Conservation (phyloP, 2,888 invertebrate species). For the Bombyx huttoni region DNA sequence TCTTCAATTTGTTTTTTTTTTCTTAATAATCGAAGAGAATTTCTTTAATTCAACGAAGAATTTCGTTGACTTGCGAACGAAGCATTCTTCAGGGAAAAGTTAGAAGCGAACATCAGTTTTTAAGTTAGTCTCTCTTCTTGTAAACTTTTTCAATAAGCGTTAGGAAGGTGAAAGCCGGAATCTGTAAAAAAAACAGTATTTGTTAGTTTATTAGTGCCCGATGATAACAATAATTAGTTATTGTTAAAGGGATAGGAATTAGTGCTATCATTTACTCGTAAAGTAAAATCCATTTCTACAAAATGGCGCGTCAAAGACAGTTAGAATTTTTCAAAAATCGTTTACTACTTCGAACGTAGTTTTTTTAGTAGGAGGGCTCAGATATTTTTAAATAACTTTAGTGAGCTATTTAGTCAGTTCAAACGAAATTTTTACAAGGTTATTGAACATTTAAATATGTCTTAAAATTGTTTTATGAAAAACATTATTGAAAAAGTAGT, state of each 20-base stretch:
- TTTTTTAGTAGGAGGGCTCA: not conserved
- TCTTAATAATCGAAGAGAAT: constrained; percentile 10
- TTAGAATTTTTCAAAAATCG: not conserved
- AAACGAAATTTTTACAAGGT: not conserved
- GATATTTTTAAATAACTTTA: not conserved
- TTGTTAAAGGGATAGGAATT: constrained; percentile 21
- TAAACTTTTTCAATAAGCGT: constrained; percentile 34
- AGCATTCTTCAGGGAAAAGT: constrained; percentile 3
- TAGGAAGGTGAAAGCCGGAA: constrained; percentile 30
- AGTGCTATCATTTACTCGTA: constrained; percentile 7
- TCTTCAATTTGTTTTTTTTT: constrained; percentile 9
- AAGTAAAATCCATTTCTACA: too few species aligned
- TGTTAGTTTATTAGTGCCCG: constrained; percentile 56
- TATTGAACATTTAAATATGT: not conserved
- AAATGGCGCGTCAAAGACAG: not conserved
- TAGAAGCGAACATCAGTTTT: not conserved
- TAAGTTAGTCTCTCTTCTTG: constrained; percentile 18
- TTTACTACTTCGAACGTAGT: not conserved
- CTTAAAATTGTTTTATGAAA: not conserved
- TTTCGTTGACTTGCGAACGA: constrained; percentile 14
- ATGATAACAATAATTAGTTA: constrained; percentile 29
- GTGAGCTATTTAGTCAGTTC: not conserved
- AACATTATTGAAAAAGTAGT: too few species aligned
- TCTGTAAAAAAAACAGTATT: constrained; percentile 55
- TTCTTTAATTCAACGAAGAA: constrained; percentile 12